Conservation (phyloP, 1,140 invertebrate species). For the Mamestra configurata region DNA sequence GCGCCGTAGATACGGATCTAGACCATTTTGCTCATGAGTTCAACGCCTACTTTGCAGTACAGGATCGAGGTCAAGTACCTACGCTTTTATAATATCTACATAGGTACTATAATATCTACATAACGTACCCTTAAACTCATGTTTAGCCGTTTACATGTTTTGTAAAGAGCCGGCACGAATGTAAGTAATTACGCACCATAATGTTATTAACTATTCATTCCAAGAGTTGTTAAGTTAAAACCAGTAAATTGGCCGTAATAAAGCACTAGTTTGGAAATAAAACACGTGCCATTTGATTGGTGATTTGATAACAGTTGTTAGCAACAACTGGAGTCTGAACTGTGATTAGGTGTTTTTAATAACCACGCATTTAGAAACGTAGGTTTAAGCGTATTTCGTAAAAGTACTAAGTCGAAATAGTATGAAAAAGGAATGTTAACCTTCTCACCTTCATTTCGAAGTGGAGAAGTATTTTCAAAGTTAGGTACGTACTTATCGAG, state of each 20-base stretch:
- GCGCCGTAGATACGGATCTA: background rate
- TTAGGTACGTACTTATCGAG: conserved; percentile 1
- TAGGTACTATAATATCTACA: background rate
- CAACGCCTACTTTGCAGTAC: background rate
- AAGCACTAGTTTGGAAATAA: conserved; percentile 18
- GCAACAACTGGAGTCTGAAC: background rate
- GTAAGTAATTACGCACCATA: conserved; percentile 51
- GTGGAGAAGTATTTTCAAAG: background rate
- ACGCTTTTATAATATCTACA: too few species aligned
- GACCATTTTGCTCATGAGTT: background rate
- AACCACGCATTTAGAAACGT: background rate
- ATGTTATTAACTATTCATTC: conserved; percentile 52
- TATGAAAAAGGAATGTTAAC: background rate
- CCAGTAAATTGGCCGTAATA: conserved; percentile 58
- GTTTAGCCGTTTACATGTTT: conserved; percentile 21
- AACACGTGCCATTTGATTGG: conserved; percentile 10
- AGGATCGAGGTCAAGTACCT: conserved; percentile 1
- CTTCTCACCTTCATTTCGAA: background rate
- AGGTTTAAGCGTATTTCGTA: background rate
- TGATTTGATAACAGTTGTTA: conserved; percentile 39
- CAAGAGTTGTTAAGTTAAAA: conserved; percentile 57
- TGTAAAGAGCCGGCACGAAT: conserved; percentile 13
- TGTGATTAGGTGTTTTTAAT: conserved; percentile 25
- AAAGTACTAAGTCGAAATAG: background rate
- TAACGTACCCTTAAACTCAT: background rate